Base-by-base conservation (phyloP, 2,113 vertebrate species). In the Glaucidium brasilianum region DNA sequence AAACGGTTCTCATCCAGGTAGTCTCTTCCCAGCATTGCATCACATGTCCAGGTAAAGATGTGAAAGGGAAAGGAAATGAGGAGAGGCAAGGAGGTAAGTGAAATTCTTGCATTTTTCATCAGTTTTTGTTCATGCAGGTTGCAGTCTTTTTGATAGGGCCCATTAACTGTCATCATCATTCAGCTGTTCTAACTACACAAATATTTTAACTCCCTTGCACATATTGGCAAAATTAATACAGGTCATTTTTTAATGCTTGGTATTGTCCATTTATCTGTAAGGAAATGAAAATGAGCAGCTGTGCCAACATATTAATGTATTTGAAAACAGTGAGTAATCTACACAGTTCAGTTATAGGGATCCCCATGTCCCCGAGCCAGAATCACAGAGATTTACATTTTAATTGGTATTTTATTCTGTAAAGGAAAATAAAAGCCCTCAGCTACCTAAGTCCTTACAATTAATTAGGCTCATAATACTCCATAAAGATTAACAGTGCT, bases 381-480 rank as follows among this genome's bases (percentile, higher is more conserved):
- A 88, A 55, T 43, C 8, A 3, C 59, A 88, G 37, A 85, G 88
- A 93, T 94, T 92, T 94, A 88, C 50, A 95, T 94, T 94, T 93
- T 94, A 96, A 96, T 83, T 90, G 74, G 66, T 83, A 73, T 41
- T 85, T 82, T 92, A 73, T 58, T 93, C 78, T 47, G 50, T 81
- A 83, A 93, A 90, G 55, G 69, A 94, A 95, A 96, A 96, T 59
- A 88, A 91, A 95, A 92, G 58, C 71, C 75, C 71, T 92, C 62
- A 90, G 84, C 74, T 93, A 94, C 78, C 56, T 64, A 84, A 91
- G 66, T 45, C 50, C 55, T 85, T 83, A 66, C 15, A 93, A 69
- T 88, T 96, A 92, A 95, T 95, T 93, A 95, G 82, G 34, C 53
- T 76, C 41, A 94, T 87, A 93, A 88, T 66, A 66, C 56, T 79